Evolutionary conservation across 1,140 invertebrate genomes (phyloP), one percentile per base, ranked within the genome.

Genomic region (Ceratina australensis): DNA sequence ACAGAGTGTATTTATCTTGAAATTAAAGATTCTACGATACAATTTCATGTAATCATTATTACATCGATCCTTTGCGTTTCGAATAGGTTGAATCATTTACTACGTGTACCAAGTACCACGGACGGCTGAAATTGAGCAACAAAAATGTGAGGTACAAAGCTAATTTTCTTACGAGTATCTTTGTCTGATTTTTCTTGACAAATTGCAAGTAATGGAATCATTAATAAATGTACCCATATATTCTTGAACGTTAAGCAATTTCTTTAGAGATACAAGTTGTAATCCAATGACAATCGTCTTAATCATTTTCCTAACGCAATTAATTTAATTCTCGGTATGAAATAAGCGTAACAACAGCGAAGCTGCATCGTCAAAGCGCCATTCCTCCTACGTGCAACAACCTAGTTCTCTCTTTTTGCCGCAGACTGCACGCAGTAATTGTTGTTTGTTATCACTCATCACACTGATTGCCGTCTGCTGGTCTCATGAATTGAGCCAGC

Each of bases 381-480:
- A 20, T 56, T 65, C 54, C 20, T 75, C 69, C 75, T 28, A 82
- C 66, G 42, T 56, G 20, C 57, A 22, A 49, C 33, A 52, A 42
- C 10, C 33, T 52, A 78, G 33, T 74, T 80, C 66, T 78, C 57
- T 61, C 28, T 61, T 79, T 80, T 59, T 68, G 12, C 33, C 47
- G 47, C 74, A 60, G 81, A 57, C 72, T 76, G 54, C 42, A 47
- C 50, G 56, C 56, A n/a, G 67, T 63, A 83, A 84, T 78, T 84
- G 59, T 78, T 82, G 59, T 80, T 74, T 77, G 83, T 87, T 85
- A 87, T 86, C 85, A 81, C 76, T 87, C 79, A 82, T 83, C 85
- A 72, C 85, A 81, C 72, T 83, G 83, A 88, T 86, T 87, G 66
- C 69, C 56, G 82, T 86, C 86, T 83, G 81, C 68, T 66, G 63